Conservation (phyloP, 37 sponge, comb jelly and placozoan species). For the Theonella swinhoei region DNA sequence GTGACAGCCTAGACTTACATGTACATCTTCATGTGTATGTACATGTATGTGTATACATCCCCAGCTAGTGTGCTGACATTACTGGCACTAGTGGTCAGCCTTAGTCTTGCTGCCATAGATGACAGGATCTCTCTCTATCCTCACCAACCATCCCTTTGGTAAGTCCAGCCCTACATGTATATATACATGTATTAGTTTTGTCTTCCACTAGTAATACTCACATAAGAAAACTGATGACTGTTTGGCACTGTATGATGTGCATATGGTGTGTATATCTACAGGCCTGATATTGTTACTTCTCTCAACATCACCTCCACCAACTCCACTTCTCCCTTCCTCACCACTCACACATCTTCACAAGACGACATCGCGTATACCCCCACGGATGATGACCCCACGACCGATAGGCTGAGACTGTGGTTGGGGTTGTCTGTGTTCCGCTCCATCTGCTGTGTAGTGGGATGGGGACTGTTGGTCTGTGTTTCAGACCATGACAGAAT, state of each 20-base stretch:
- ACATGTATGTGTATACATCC: no score
- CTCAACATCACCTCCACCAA: slow-evolving; percentile 35
- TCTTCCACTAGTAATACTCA: neutral
- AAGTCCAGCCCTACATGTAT: neutral
- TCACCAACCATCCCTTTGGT: slow-evolving; percentile 48
- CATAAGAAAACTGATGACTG: neutral
- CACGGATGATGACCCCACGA: neutral
- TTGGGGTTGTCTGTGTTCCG: slow-evolving; percentile 40
- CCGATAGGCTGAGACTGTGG: slow-evolving; percentile 27
- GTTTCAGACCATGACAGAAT: slow-evolving; percentile 42
- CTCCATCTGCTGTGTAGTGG: slow-evolving; percentile 40
- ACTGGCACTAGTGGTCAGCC: slow-evolving; percentile 50
- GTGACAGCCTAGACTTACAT: no score
- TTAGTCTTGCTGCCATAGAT: slow-evolving; percentile 47
- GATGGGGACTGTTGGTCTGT: slow-evolving; percentile 55
- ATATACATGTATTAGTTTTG: neutral
- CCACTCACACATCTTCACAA: slow-evolving; percentile 27
- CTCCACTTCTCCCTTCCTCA: neutral
- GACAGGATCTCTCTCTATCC: slow-evolving; percentile 58
- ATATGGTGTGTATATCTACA: slow-evolving; percentile 1
- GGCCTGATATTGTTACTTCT: slow-evolving; percentile 30
- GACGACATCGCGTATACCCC: slow-evolving; percentile 8
- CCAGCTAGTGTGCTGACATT: slow-evolving; percentile 34
- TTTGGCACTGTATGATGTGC: neutral
- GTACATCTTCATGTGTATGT: no score